Percentiles rank a stretch among this genome's conserved stretches.
These are phyloP conservation scores for Thunnus maccoyii DNA, from an alignment of 2,113 vertebrate genomes.

Conservation along the genomic window DNA sequence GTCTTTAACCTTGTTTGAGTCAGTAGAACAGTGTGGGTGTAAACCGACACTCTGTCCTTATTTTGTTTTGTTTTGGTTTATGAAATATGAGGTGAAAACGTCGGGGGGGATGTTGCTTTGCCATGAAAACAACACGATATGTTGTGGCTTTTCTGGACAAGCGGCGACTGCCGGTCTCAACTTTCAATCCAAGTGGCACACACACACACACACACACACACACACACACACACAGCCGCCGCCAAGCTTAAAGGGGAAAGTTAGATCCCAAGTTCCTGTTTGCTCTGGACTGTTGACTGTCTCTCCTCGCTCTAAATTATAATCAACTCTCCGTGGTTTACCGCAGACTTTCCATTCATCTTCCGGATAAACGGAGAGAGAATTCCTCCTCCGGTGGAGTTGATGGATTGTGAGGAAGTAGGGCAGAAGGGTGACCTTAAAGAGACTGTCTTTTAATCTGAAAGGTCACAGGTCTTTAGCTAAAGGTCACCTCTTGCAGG, in stretches of 20 bases:
- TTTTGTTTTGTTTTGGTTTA: background rate
- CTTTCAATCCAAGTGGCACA: background rate
- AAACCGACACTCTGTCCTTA: too few species aligned
- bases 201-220: background rate
- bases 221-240: background rate
- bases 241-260: constrained; percentile 44
- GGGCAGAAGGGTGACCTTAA: constrained; percentile 53
- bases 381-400: constrained; percentile 11
- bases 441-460: constrained; percentile 17
- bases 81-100: constrained; percentile 35
- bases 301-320: constrained; percentile 17
- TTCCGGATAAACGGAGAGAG: constrained; percentile 36
- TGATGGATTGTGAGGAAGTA: constrained; percentile 45
- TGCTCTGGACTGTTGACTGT: constrained; percentile 25
- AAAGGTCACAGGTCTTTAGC: constrained; percentile 54
- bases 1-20: too few species aligned
- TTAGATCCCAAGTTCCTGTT: constrained; percentile 21
- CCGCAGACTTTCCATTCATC: constrained; percentile 51
- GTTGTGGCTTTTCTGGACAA: constrained; percentile 40
- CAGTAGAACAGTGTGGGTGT: too few species aligned
- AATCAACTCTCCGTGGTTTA: constrained; percentile 32
- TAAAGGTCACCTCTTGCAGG: background rate
- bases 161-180: constrained; percentile 34
- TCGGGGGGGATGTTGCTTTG: background rate
- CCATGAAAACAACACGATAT: constrained; percentile 15